A percentile compares a stretch with the other conserved stretches of the same genome.
Evolutionary conservation across 1,140 invertebrate genomes (phyloP).

Genomic region (Platyscapa corneri): DNA sequence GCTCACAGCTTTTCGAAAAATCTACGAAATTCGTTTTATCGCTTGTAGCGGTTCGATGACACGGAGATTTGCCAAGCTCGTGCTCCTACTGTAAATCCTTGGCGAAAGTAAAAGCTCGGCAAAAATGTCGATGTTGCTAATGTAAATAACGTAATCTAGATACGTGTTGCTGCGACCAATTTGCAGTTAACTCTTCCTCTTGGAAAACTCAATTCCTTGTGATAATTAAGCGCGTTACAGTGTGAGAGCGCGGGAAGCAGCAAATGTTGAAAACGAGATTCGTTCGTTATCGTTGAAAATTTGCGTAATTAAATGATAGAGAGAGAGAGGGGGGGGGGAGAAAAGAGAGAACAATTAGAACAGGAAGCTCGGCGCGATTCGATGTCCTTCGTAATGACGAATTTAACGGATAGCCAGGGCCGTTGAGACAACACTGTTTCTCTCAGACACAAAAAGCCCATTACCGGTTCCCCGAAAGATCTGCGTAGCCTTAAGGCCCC

Average conservation of each 20-base stretch:
- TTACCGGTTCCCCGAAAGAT: slow-evolving; percentile 34
- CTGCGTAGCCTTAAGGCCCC: neutral
- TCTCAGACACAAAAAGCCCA: slow-evolving; percentile 33
- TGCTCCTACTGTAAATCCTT: neutral
- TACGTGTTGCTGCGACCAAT: neutral
- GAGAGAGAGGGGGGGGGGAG: no score
- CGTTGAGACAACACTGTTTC: neutral
- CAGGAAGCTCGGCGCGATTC: slow-evolving; percentile 5
- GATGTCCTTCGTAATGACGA: neutral
- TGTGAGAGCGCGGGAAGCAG: no score
- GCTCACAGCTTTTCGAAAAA: neutral
- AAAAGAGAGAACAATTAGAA: neutral
- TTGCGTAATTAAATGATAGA: neutral
- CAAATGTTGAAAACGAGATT: no score
- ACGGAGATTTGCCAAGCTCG: neutral
- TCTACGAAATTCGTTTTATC: neutral
- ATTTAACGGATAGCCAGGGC: slow-evolving; percentile 4
- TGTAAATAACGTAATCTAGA: neutral
- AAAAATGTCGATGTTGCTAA: neutral
- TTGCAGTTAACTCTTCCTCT: neutral
- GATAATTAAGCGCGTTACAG: no score
- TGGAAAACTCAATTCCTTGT: neutral
- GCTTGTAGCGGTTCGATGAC: neutral
- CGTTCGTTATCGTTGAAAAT: no score
- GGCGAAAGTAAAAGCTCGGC: slow-evolving; percentile 5